Evolutionary conservation across 2,113 vertebrate species (phyloP).

Genomic region (Antigone vipio): DNA sequence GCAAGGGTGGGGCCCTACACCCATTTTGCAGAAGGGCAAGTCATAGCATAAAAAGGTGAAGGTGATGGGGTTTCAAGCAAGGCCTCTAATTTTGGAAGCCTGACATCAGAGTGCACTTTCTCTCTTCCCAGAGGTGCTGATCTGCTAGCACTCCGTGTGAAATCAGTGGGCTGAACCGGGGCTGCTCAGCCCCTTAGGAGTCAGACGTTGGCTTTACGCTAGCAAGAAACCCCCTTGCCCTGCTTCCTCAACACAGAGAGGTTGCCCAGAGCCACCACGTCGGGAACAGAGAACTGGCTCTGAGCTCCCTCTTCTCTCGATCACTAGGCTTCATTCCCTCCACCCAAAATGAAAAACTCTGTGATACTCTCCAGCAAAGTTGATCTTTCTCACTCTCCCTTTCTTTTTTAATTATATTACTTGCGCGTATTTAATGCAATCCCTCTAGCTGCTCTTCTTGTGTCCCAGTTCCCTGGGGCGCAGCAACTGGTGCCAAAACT

Average conservation of each 20-base stretch:
- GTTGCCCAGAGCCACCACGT: accelerated
- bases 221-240: neutral
- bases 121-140: neutral
- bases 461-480: neutral
- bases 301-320: neutral
- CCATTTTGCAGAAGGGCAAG: neutral
- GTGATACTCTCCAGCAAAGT: neutral
- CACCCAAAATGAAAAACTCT: neutral
- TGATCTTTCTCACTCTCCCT: neutral
- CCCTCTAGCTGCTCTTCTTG: constrained; percentile 22
- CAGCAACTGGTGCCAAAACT: neutral
- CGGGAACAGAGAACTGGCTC: neutral
- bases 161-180: neutral
- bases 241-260: accelerated
- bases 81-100: constrained; percentile 11
- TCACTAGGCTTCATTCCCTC: neutral
- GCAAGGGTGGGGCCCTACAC: constrained; percentile 7
- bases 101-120: neutral
- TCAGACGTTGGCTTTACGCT: neutral
- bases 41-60: neutral
- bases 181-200: neutral
- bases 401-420: neutral
- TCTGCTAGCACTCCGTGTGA: neutral
- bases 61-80: neutral
- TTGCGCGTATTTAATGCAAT: neutral